Conservation (phyloP, 2,888 invertebrate genomes). For the Stegana nigrithorax region DNA sequence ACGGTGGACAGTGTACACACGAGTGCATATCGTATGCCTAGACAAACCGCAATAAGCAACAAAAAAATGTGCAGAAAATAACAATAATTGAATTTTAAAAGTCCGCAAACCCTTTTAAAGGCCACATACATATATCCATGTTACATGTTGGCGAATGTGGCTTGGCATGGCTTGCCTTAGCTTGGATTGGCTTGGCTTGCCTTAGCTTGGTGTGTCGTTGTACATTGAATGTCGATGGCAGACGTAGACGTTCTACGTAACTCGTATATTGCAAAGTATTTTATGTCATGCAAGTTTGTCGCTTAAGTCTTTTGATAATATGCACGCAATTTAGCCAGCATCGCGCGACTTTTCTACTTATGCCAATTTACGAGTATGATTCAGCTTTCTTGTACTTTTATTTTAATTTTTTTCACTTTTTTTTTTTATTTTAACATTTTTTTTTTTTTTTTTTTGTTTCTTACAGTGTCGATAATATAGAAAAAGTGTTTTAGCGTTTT, state of each 20-base stretch:
- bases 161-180: too few relatives aligned
- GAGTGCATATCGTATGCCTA: neutral
- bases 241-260: too few relatives aligned
- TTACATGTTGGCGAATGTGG: too few relatives aligned
- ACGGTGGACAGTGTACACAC: neutral
- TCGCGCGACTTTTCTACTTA: too few relatives aligned
- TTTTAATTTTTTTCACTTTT: too few relatives aligned
- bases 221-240: too few relatives aligned
- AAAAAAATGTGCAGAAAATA: conserved; percentile 16
- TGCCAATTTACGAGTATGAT: too few relatives aligned
- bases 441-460: neutral
- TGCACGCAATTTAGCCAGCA: conserved; percentile 2
- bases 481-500: too few relatives aligned
- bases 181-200: too few relatives aligned
- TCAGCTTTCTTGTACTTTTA: too few relatives aligned
- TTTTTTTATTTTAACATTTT: too few relatives aligned
- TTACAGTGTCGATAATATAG: too few relatives aligned
- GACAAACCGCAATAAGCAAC: neutral
- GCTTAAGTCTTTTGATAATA: conserved; percentile 44
- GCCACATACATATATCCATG: neutral
- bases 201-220: neutral
- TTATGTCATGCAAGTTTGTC: conserved; percentile 42
- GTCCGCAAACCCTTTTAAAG: conserved; percentile 30
- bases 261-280: neutral
- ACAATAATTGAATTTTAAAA: conserved; percentile 39